Evolutionary conservation across 2,888 invertebrate genomes (phyloP), one percentile per base, ranked within the genome.

Genomic region (Osmoderma eremita): DNA sequence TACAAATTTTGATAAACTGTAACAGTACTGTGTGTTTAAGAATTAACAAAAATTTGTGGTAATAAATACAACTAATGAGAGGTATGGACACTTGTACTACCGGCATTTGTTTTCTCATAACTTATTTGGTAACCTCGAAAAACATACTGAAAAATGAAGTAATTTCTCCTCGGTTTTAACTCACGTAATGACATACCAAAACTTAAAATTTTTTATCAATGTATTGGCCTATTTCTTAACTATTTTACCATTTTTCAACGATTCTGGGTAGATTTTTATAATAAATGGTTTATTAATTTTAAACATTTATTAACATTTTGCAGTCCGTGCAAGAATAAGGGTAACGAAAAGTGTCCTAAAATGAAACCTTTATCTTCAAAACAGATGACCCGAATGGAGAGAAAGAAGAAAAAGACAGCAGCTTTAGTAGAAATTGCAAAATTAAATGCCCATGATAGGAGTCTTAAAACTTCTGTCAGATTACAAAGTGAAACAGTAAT

Each of bases 381-480:
- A 76, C 83, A 86, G 75, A 80, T 83, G 67, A 81, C 83, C 73
- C 84, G 88, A 68, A 80, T 84, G 67, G 87, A 88, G 75, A 88
- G 86, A 70, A 89, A 88, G 76, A 86, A 86, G 76, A 87, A 86
- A 77, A 90, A 89, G 81, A 82, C 88, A 77, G 85, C 85, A 3
- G 89, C 89, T 1, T 81, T 88, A 68, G 82, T 87, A 8, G 86
- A 87, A 77, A 80, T 90, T 56, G 83, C 87, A 39, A 85, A 86
- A 79, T 80, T 88, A 63, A 90, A 89, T 77, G 88, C 88, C 74
- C 82, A 82, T 70, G 88, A 88, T 75, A 83, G 85, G 71, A 78
- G 78, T 72, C 71, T 73, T 45, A 79, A 78, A 62, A 80, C 77
- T 70, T 72, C 74, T 10, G 24, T 30, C 75, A 75, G 69, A 67